These are phyloP conservation scores for Neogale vison DNA, from an alignment of 2,113 vertebrate genomes.

Conservation along the genomic window DNA sequence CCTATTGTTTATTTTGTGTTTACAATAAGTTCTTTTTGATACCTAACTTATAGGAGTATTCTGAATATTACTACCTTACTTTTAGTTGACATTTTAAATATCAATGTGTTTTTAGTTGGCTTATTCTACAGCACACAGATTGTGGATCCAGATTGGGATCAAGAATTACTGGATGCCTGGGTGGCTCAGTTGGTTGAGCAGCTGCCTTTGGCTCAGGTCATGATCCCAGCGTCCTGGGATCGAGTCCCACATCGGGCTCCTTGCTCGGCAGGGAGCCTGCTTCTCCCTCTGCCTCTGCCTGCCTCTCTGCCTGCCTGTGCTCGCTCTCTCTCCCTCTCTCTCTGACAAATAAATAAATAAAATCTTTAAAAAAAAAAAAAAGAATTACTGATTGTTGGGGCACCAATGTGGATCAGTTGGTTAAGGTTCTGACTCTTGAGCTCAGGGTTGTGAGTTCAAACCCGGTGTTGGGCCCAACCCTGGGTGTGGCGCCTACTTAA, in stretches of 20 bases:
- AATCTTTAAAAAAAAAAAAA: too few species aligned
- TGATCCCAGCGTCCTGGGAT: too few species aligned
- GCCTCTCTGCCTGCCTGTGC: too few species aligned
- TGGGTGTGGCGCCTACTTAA: neutral
- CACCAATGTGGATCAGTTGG: neutral
- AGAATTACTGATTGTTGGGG: neutral
- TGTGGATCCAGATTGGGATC: neutral
- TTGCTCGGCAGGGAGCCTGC: too few species aligned
- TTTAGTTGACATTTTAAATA: neutral
- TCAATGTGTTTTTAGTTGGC: neutral
- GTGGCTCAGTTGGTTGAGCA: too few species aligned
- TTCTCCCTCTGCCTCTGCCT: too few species aligned
- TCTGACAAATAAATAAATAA: too few species aligned
- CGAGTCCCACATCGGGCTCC: too few species aligned
- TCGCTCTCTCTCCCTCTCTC: too few species aligned
- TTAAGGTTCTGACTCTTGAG: neutral
- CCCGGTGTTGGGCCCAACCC: neutral
- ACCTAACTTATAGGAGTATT: neutral
- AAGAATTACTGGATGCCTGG: neutral
- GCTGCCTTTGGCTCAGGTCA: too few species aligned
- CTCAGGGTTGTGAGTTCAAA: neutral
- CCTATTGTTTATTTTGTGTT: constrained; percentile 12
- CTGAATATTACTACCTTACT: neutral
- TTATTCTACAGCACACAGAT: neutral
- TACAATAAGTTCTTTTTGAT: neutral